A percentile compares a stretch with the other conserved stretches of the same genome.
Evolutionary conservation across 1,140 invertebrate species (phyloP).

Genomic region (Nebria ingens): DNA sequence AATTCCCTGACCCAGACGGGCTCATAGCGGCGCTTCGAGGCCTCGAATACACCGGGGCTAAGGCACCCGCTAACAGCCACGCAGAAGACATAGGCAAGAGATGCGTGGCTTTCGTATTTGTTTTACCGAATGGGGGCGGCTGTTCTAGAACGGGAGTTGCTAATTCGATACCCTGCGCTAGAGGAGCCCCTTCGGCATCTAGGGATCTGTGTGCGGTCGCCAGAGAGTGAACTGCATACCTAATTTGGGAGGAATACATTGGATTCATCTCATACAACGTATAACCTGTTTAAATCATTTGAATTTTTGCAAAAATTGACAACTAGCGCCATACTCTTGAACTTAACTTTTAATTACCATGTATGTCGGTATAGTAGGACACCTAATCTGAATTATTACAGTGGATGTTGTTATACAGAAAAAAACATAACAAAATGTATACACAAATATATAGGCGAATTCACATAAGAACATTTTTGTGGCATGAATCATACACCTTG

Average conservation of each 20-base stretch:
- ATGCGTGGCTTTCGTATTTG: conserved; percentile 30
- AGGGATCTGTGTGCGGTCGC: conserved; percentile 63
- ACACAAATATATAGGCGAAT: no score
- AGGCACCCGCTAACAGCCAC: conserved; percentile 65
- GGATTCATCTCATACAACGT: background rate
- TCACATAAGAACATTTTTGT: no score
- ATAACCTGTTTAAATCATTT: no score
- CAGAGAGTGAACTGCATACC: conserved; percentile 59
- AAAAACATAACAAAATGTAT: no score
- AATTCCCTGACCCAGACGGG: conserved; percentile 20
- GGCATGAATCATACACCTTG: no score
- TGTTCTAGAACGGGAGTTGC: conserved; percentile 65
- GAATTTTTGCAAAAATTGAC: no score
- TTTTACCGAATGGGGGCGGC: conserved; percentile 34
- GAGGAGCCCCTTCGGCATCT: conserved; percentile 38
- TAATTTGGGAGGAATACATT: conserved; percentile 33
- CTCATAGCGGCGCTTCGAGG: conserved; percentile 36
- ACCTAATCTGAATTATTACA: no score
- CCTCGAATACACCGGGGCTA: conserved; percentile 58
- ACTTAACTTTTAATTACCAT: no score
- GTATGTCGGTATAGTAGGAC: no score
- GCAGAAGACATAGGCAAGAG: conserved; percentile 60
- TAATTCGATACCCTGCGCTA: conserved; percentile 51
- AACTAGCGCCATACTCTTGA: no score
- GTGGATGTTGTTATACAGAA: no score